Conservation (phyloP, 2,888 invertebrate species). For the Eristalis intricaria region DNA sequence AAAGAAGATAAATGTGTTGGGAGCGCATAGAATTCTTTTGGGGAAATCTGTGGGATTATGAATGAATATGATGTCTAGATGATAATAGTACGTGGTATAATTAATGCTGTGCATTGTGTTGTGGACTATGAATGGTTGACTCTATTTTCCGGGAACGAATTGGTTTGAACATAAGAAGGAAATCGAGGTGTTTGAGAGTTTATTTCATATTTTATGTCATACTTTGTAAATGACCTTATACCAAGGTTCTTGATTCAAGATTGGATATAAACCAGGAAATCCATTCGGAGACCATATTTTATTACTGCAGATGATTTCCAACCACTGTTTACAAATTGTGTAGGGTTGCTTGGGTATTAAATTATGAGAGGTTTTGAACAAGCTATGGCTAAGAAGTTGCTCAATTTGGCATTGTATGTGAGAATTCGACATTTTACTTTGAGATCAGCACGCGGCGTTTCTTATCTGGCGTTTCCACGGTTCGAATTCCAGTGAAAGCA, state of each 20-base stretch:
- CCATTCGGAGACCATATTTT: background rate
- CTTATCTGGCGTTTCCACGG: no score
- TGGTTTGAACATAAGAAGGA: background rate
- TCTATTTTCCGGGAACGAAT: background rate
- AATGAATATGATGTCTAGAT: background rate
- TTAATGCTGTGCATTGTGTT: background rate
- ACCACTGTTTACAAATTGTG: background rate
- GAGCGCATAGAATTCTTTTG: constrained; percentile 13
- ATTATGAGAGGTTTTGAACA: no score
- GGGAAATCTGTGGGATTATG: background rate
- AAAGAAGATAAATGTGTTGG: background rate
- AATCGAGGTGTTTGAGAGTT: background rate
- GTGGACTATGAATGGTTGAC: background rate
- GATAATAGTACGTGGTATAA: background rate
- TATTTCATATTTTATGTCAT: background rate
- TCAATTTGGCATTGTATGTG: no score
- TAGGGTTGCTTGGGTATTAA: no score
- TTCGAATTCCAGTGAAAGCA: no score
- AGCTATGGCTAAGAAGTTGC: no score
- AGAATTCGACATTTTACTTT: no score
- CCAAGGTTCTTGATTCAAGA: background rate
- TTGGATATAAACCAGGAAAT: background rate
- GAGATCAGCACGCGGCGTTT: no score
- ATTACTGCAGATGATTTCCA: background rate
- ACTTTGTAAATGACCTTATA: background rate